Conservation (phyloP, 2,888 invertebrate genomes). For the Pasiphila rectangulata region DNA sequence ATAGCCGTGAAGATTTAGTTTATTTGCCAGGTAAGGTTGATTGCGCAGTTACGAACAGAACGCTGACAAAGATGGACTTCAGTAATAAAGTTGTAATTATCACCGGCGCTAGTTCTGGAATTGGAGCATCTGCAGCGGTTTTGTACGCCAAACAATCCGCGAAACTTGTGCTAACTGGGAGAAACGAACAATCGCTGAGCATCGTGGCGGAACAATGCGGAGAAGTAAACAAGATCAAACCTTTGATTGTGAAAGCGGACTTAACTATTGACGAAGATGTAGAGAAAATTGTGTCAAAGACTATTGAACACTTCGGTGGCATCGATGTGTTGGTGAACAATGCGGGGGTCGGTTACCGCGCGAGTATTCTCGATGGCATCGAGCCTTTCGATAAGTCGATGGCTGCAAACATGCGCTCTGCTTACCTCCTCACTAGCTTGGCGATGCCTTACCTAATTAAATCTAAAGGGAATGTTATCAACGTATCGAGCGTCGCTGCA, state of each 20-base stretch:
- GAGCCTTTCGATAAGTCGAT: conserved; percentile 92
- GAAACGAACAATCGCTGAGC: conserved; percentile 85
- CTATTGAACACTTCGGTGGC: conserved; percentile 84
- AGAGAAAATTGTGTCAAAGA: conserved; percentile 82
- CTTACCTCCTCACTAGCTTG: conserved; percentile 89
- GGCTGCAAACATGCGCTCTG: conserved; percentile 89
- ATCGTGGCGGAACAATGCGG: conserved; percentile 82
- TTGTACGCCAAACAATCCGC: conserved; percentile 85
- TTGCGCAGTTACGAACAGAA: conserved; percentile 33
- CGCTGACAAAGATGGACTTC: conserved; percentile 74
- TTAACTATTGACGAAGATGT: conserved; percentile 85
- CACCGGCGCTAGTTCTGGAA: conserved; percentile 87
- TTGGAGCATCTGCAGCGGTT: conserved; percentile 85
- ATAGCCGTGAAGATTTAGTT: too few relatives aligned
- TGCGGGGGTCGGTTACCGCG: conserved; percentile 89
- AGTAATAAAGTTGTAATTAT: conserved; percentile 81
- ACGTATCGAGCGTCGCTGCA: conserved; percentile 95
- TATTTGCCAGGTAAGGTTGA: neutral
- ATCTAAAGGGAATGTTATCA: conserved; percentile 92
- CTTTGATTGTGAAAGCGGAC: conserved; percentile 83
- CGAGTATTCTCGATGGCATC: conserved; percentile 89
- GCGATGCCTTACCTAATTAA: conserved; percentile 90
- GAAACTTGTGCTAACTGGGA: conserved; percentile 83
- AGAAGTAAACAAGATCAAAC: conserved; percentile 60
- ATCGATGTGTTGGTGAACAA: conserved; percentile 91